Evolutionary conservation across 2,797 vertebrate genomes (phyloP).

Genomic region (Sebastes aleutianus): DNA sequence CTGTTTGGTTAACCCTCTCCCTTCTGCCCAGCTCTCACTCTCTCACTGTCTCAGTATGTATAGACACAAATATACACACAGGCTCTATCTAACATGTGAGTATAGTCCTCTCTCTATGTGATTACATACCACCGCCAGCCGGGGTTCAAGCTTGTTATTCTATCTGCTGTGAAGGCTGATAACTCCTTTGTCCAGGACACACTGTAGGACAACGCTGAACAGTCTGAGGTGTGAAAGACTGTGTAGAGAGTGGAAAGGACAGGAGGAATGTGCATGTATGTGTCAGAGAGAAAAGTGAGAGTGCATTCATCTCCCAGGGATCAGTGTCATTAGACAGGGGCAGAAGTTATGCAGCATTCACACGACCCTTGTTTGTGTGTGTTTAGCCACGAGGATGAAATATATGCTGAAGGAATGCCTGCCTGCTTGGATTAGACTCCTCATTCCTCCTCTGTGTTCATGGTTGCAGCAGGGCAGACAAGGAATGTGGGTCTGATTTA

Average conservation of each 20-base stretch:
- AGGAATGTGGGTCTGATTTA: constrained; percentile 14
- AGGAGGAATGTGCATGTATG: not conserved
- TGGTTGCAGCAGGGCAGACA: not conserved
- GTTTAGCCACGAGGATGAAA: constrained; percentile 4
- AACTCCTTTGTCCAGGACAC: not conserved
- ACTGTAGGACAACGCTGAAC: not conserved
- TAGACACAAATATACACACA: constrained; percentile 26
- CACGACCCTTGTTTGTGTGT: constrained; percentile 24
- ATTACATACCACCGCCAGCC: constrained; percentile 10
- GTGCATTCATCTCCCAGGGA: constrained; percentile 2
- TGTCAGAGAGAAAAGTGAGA: not conserved
- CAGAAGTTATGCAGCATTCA: constrained; percentile 13
- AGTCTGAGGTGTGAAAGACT: not conserved
- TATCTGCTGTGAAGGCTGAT: constrained; percentile 1
- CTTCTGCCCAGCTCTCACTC: not conserved
- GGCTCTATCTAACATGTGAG: not conserved
- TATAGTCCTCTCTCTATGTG: not conserved
- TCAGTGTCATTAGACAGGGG: constrained; percentile 8
- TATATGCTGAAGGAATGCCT: constrained; percentile 19
- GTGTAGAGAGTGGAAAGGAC: not conserved
- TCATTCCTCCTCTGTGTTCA: not conserved
- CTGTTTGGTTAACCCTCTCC: constrained; percentile 33
- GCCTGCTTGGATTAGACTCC: not conserved
- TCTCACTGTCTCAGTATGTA: not conserved
- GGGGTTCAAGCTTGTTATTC: not conserved